Conservation (phyloP, 2,888 invertebrate species). For the Agrypnus murinus region DNA sequence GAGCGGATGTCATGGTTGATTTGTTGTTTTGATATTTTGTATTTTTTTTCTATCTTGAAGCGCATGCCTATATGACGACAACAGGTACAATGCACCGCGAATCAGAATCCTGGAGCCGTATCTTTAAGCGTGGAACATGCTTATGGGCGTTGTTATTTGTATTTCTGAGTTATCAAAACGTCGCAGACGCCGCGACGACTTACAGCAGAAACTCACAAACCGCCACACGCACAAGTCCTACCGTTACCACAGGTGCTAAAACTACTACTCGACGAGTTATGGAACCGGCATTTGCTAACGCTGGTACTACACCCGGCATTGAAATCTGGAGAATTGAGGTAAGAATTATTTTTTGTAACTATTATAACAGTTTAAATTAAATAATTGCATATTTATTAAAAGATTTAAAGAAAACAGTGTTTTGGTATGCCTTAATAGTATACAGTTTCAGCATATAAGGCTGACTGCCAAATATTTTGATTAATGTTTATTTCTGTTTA, state of each 20-base stretch:
- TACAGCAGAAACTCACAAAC: conserved; percentile 35
- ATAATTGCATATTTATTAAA: too few relatives aligned
- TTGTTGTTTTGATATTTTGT: background rate
- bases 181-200: conserved; percentile 44
- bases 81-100: conserved; percentile 45
- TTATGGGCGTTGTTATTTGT: conserved; percentile 44
- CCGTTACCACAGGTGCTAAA: conserved; percentile 29
- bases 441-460: too few relatives aligned
- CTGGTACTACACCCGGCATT: conserved; percentile 80
- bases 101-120: conserved; percentile 33
- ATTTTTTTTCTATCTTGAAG: conserved; percentile 21
- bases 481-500: background rate
- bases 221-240: conserved; percentile 8
- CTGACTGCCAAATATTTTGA: too few relatives aligned
- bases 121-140: conserved; percentile 27
- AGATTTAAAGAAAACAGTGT: too few relatives aligned
- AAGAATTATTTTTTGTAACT: conserved; percentile 66
- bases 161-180: conserved; percentile 30
- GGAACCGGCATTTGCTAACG: conserved; percentile 81
- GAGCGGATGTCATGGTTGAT: conserved; percentile 2
- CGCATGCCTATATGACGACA: conserved; percentile 40
- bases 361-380: too few relatives aligned
- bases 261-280: conserved; percentile 66
- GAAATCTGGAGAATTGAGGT: conserved; percentile 91
- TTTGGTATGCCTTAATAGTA: too few relatives aligned